phyloP scores from a whole-genome alignment of 1,140 invertebrate genomes.

The Acromyrmex echinatior region DNA sequence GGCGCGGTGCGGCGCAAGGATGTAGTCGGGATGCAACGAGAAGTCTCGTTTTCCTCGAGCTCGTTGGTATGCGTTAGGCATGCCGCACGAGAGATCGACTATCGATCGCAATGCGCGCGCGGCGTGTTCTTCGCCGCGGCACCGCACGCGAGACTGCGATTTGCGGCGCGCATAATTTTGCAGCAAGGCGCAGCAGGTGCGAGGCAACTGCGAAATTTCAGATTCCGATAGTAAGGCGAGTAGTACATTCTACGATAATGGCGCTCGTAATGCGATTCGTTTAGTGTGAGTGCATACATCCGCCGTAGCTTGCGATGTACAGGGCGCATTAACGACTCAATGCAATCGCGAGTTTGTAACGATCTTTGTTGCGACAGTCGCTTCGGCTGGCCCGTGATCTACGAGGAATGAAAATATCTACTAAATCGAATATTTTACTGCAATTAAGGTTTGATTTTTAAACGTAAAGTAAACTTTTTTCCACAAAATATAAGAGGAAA shows the following conservation, averaged over 20 bases:
- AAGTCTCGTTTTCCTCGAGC: constrained; percentile 68
- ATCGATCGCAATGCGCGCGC: constrained; percentile 65
- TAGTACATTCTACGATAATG: constrained; percentile 68
- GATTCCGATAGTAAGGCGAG: constrained; percentile 73
- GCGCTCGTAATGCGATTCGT: constrained; percentile 73
- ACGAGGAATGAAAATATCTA: background rate
- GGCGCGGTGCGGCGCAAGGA: background rate
- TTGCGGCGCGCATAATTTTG: constrained; percentile 75
- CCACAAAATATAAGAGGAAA: background rate
- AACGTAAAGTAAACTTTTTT: background rate
- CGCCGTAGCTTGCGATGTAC: background rate
- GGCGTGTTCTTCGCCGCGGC: constrained; percentile 11
- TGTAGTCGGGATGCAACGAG: background rate
- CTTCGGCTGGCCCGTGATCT: background rate
- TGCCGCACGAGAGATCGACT: constrained; percentile 71
- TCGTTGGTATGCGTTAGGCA: constrained; percentile 73
- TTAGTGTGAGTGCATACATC: constrained; percentile 54
- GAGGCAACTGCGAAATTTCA: constrained; percentile 76
- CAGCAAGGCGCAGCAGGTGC: constrained; percentile 68
- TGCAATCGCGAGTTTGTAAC: constrained; percentile 49
- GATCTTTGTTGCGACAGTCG: constrained; percentile 46
- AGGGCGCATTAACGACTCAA: constrained; percentile 37
- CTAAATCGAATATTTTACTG: background rate
- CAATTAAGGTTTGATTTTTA: background rate
- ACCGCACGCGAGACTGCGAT: constrained; percentile 73